phyloP scores from a whole-genome alignment of 2,888 invertebrate genomes.

The Malthinus flaveolus region DNA sequence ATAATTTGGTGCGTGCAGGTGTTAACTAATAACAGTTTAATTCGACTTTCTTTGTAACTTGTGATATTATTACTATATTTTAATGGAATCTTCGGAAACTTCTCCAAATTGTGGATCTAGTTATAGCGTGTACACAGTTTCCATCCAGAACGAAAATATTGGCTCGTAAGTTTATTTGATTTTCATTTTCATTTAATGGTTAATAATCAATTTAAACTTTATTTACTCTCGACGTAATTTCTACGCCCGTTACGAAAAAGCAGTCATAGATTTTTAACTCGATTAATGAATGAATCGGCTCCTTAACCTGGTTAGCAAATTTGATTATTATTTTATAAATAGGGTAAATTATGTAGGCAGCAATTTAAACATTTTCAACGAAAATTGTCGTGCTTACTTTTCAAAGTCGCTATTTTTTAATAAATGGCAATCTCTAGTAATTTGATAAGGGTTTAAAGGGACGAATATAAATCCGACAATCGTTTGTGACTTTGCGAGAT shows the following conservation, averaged over 20 bases:
- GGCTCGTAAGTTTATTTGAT: slow-evolving; percentile 9
- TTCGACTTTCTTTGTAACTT: background rate
- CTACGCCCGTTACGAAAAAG: background rate
- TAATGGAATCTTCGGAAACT: background rate
- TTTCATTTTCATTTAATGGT: slow-evolving; percentile 2
- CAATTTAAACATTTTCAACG: too few relatives aligned
- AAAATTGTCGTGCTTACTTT: too few relatives aligned
- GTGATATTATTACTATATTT: slow-evolving; percentile 2
- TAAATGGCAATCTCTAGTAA: too few relatives aligned
- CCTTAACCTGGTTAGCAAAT: slow-evolving; percentile 1
- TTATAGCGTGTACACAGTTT: background rate
- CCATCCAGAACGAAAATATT: slow-evolving; percentile 7
- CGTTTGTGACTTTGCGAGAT: too few relatives aligned
- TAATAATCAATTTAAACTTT: background rate
- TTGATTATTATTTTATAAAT: background rate
- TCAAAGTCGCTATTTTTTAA: too few relatives aligned
- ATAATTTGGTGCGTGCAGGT: background rate
- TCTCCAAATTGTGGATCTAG: background rate
- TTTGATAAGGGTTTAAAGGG: too few relatives aligned
- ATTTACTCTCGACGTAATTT: background rate
- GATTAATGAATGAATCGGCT: slow-evolving; percentile 1
- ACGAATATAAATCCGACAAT: too few relatives aligned
- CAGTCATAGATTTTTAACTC: slow-evolving; percentile 2
- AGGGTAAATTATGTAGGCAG: too few relatives aligned
- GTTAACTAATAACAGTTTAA: background rate